Conservation (phyloP, 2,888 invertebrate genomes). For the Dryomyza anilis region DNA sequence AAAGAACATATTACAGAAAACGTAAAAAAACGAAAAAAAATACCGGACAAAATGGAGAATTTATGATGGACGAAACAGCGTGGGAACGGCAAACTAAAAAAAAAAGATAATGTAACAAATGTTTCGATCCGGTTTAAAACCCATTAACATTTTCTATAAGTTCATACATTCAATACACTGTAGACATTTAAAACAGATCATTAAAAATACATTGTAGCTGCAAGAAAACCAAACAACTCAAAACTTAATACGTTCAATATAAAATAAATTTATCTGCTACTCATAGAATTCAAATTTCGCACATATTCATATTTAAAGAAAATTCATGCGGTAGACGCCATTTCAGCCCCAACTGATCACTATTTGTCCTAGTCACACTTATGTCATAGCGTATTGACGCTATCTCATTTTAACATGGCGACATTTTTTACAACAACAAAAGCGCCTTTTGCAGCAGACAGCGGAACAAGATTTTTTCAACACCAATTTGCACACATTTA, state of each 20-base stretch:
- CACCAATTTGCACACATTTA: background rate
- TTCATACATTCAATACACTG: no score
- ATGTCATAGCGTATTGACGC: no score
- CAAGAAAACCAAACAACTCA: no score
- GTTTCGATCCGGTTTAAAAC: no score
- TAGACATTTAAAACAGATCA: background rate
- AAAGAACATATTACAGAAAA: constrained; percentile 39
- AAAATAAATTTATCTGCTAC: no score
- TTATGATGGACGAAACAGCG: constrained; percentile 20
- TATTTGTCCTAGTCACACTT: constrained; percentile 6
- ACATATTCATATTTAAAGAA: constrained; percentile 8
- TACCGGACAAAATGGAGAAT: constrained; percentile 53
- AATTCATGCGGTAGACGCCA: constrained; percentile 17
- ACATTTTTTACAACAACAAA: no score
- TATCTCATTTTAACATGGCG: no score
- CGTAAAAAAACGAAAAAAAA: constrained; percentile 41
- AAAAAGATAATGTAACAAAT: background rate
- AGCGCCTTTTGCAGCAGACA: background rate
- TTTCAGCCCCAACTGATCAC: constrained; percentile 11
- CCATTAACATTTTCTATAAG: no score
- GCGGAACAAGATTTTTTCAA: background rate
- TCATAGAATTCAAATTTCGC: no score
- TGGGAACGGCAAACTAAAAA: background rate
- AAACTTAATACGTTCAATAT: no score
- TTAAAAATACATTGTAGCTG: no score